Conservation (phyloP, 2,888 invertebrate species). For the Cerastoderma edule region DNA sequence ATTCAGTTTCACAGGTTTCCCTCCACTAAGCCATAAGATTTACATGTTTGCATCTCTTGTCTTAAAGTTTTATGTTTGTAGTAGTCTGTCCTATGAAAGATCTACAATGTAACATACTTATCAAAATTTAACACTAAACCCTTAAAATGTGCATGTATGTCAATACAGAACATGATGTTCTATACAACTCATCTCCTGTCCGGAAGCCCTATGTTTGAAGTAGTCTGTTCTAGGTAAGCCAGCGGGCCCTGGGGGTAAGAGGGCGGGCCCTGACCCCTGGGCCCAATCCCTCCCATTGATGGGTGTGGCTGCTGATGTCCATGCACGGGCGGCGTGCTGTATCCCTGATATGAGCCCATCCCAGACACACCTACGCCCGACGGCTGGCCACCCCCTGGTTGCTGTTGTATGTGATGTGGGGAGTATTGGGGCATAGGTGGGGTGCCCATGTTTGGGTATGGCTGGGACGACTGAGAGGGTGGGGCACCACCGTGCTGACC, state of each 20-base stretch:
- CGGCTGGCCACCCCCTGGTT: constrained; percentile 33
- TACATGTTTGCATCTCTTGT: too few species aligned
- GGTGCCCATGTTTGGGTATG: constrained; percentile 35
- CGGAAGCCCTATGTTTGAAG: constrained; percentile 95
- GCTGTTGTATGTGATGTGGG: constrained; percentile 53
- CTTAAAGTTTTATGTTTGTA: too few species aligned
- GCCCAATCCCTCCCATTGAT: constrained; percentile 36
- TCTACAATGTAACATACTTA: too few species aligned
- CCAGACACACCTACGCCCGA: constrained; percentile 44
- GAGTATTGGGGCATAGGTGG: constrained; percentile 42
- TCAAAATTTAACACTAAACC: too few species aligned
- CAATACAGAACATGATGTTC: too few species aligned
- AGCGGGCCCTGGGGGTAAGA: constrained; percentile 89
- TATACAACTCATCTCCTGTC: constrained; percentile 88
- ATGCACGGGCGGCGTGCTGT: constrained; percentile 60
- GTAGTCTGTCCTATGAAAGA: too few species aligned
- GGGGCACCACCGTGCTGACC: too few species aligned
- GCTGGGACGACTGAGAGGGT: constrained; percentile 42
- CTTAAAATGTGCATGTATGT: too few species aligned
- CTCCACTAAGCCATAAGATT: too few species aligned
- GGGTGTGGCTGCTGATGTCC: constrained; percentile 51
- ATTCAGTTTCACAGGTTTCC: too few species aligned
- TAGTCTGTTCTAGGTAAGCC: constrained; percentile 94
- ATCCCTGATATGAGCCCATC: constrained; percentile 51
- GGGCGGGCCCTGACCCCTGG: constrained; percentile 61